Conservation (phyloP, 2,797 vertebrate species). For the Myripristis murdjan region DNA sequence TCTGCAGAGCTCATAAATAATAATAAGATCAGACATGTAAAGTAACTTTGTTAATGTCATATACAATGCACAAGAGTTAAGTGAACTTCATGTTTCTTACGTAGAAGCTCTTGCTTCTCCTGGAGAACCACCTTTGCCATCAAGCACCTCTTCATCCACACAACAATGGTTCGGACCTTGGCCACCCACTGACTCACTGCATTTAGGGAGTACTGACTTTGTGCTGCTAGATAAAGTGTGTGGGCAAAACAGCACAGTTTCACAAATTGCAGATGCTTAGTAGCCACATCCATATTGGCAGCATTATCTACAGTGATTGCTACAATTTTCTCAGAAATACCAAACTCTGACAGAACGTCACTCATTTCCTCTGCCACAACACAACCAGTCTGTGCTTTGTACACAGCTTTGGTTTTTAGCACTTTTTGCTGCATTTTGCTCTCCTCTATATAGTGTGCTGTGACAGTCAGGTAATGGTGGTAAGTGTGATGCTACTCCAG, state of each 20-base stretch:
- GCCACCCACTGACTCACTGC: constrained; percentile 31
- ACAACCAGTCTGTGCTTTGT: constrained; percentile 8
- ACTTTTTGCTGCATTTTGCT: constrained; percentile 20
- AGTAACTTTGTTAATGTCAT: too few relatives aligned
- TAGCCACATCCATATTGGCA: constrained; percentile 18
- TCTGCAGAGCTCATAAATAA: too few relatives aligned
- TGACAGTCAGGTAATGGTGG: neutral
- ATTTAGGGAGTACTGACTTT: constrained; percentile 10
- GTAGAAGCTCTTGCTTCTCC: constrained; percentile 1
- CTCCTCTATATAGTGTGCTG: constrained; percentile 4
- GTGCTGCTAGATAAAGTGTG: constrained; percentile 31
- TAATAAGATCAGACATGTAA: too few relatives aligned
- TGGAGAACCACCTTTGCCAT: constrained; percentile 6
- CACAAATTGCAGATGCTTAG: constrained; percentile 32
- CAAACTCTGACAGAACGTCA: constrained; percentile 30
- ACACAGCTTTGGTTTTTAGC: constrained; percentile 19
- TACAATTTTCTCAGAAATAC: constrained; percentile 22
- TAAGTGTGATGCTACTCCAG: neutral
- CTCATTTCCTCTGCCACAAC: constrained; percentile 11
- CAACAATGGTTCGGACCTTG: constrained; percentile 9
- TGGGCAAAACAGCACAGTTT: constrained; percentile 8
- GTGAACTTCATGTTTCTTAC: neutral
- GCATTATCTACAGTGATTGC: constrained; percentile 35
- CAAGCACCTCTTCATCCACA: constrained; percentile 38
- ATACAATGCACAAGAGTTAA: too few relatives aligned